phyloP scores from a whole-genome alignment of 2,888 invertebrate genomes.

The Cheilosia urbana region DNA sequence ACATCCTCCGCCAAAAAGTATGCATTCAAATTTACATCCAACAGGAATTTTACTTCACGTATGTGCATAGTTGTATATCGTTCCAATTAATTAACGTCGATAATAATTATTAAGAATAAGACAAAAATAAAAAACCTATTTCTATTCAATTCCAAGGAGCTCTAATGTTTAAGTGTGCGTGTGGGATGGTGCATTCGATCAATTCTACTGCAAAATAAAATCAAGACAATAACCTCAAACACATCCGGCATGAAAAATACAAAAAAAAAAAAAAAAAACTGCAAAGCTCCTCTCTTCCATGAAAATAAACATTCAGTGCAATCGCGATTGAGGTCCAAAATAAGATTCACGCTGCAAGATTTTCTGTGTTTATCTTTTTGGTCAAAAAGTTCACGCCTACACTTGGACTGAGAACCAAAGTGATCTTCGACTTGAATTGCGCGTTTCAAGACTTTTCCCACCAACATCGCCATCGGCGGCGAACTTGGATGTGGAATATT shows the following conservation, averaged over 20 bases:
- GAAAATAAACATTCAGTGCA: slow-evolving; percentile 21
- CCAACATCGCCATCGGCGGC: not conserved
- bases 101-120: no score
- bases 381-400: slow-evolving; percentile 55
- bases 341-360: slow-evolving; percentile 20
- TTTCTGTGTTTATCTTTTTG: slow-evolving; percentile 13
- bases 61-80: not conserved
- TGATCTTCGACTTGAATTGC: slow-evolving; percentile 27
- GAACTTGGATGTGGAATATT: slow-evolving; percentile 23
- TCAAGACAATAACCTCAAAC: slow-evolving; percentile 29
- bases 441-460: slow-evolving; percentile 24
- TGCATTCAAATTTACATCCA: not conserved
- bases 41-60: not conserved
- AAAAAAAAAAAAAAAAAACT: not conserved
- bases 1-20: slow-evolving; percentile 14
- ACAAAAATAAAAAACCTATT: no score
- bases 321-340: slow-evolving; percentile 10
- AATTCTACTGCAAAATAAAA: slow-evolving; percentile 9
- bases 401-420: slow-evolving; percentile 8
- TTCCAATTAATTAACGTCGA: not conserved
- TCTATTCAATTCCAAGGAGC: not conserved
- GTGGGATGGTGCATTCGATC: slow-evolving; percentile 1
- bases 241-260: slow-evolving; percentile 5
- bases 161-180: not conserved
- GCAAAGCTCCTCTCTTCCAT: slow-evolving; percentile 19